A percentile compares a stretch with the other conserved stretches of the same genome.
Evolutionary conservation across 2,888 invertebrate species (phyloP).

Genomic region (Horisme vitalbata): DNA sequence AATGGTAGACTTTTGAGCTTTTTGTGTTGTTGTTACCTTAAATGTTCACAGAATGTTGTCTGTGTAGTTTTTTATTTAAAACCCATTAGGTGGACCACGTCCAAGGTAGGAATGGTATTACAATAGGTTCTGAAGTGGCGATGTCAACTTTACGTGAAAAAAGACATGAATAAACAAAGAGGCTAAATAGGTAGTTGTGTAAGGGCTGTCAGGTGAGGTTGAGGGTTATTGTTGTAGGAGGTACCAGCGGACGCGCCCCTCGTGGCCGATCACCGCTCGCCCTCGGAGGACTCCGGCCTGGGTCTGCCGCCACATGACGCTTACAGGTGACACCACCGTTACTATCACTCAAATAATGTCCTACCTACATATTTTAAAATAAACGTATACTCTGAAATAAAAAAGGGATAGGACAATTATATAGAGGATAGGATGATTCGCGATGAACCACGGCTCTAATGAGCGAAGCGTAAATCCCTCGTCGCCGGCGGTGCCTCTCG

Average conservation of each 20-base stretch:
- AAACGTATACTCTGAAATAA: neutral
- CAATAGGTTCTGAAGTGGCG: neutral
- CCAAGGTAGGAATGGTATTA: slow-evolving; percentile 8
- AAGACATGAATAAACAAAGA: slow-evolving; percentile 3
- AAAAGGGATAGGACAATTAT: neutral
- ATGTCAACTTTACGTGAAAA: slow-evolving; percentile 1
- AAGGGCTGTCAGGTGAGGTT: slow-evolving; percentile 65
- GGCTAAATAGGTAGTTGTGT: slow-evolving; percentile 23
- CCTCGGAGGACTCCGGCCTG: slow-evolving; percentile 97
- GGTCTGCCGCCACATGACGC: slow-evolving; percentile 91
- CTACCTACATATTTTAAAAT: slow-evolving; percentile 16
- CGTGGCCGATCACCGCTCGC: slow-evolving; percentile 90
- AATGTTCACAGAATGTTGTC: slow-evolving; percentile 25
- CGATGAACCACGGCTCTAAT: slow-evolving; percentile 44
- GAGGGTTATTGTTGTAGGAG: slow-evolving; percentile 83
- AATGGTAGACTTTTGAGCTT: slow-evolving; percentile 53
- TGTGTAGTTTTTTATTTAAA: slow-evolving; percentile 26
- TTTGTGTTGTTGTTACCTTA: slow-evolving; percentile 35
- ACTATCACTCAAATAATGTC: slow-evolving; percentile 37
- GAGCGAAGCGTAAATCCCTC: slow-evolving; percentile 58
- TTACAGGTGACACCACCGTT: slow-evolving; percentile 83
- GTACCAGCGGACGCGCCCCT: slow-evolving; percentile 81
- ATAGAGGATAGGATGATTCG: slow-evolving; percentile 5
- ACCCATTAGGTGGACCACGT: slow-evolving; percentile 13
- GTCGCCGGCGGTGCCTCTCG: slow-evolving; percentile 48